A percentile compares a stretch with the other conserved stretches of the same genome.
Conservation (phyloP, 2,113 vertebrate genomes). For the Orientallactaga bullata region DNA sequence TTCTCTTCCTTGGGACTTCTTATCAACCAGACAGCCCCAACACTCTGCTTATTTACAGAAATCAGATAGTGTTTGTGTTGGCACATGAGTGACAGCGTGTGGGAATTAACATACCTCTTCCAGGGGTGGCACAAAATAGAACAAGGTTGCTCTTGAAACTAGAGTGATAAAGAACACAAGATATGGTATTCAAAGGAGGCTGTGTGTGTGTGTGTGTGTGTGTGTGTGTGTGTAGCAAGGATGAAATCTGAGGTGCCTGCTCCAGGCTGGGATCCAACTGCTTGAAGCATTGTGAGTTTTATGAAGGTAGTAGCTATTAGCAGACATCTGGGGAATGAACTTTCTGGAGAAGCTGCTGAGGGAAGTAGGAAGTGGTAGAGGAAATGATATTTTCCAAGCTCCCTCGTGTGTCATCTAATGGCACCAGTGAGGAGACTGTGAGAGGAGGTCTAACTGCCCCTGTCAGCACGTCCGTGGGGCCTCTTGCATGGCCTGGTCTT, state of each 20-base stretch:
- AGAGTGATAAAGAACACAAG: background rate
- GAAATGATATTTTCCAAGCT: background rate
- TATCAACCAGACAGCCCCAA: background rate
- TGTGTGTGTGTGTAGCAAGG: background rate
- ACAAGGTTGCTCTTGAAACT: background rate
- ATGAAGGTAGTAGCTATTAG: background rate
- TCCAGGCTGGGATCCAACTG: background rate
- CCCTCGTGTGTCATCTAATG: background rate
- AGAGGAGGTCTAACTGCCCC: conserved; percentile 45
- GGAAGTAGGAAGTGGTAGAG: conserved; percentile 36
- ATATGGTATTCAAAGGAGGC: background rate
- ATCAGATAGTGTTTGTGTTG: conserved; percentile 55
- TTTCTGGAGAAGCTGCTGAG: conserved; percentile 27
- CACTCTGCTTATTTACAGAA: conserved; percentile 49
- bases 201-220: background rate
- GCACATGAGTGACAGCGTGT: conserved; percentile 54
- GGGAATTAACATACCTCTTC: conserved; percentile 30
- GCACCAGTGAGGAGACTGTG: conserved; percentile 28
- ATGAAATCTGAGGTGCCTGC: background rate
- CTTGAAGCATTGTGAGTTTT: background rate
- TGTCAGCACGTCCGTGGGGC: conserved; percentile 76
- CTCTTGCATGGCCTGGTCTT: conserved; percentile 67
- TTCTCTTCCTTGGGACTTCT: conserved; percentile 48
- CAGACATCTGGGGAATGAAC: background rate
- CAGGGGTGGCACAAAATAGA: background rate